Conservation (phyloP, 2,113 vertebrate species). For the Sarotherodon lohbergeri region DNA sequence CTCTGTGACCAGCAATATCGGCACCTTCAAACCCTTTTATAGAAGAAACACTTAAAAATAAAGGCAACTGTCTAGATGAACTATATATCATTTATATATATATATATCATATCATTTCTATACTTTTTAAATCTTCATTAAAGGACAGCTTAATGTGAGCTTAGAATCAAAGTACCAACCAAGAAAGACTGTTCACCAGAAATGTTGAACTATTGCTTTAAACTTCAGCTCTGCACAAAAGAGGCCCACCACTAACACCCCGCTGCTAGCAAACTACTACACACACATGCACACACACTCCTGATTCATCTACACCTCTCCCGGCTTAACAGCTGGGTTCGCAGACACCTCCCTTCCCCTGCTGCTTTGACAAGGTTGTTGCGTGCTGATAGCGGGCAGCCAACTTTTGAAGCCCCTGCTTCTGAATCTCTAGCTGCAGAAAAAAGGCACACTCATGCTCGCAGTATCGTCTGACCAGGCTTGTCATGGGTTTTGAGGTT, state of each 20-base stretch:
- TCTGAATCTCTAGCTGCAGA: neutral
- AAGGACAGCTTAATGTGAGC: neutral
- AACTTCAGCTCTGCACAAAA: neutral
- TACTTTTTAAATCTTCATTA: neutral
- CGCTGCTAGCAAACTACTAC: neutral
- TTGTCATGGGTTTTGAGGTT: neutral
- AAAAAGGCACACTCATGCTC: neutral
- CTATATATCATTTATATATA: neutral
- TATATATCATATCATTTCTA: neutral
- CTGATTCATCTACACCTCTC: conserved; percentile 25
- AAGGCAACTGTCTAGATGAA: neutral
- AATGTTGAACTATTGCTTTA: neutral
- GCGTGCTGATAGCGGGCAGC: conserved; percentile 4
- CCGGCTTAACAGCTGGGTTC: conserved; percentile 21
- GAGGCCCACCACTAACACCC: neutral
- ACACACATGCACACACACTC: neutral
- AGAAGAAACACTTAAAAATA: neutral
- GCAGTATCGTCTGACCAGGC: neutral
- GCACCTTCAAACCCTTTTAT: neutral
- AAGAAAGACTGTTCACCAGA: neutral
- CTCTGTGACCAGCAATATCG: neutral
- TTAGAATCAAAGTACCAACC: neutral
- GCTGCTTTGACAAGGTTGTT: conserved; percentile 46
- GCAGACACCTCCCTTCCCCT: conserved; percentile 28
- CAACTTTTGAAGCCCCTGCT: conserved; percentile 5